Evolutionary conservation across 2,888 invertebrate species (phyloP).

Genomic region (Fragum sueziense): DNA sequence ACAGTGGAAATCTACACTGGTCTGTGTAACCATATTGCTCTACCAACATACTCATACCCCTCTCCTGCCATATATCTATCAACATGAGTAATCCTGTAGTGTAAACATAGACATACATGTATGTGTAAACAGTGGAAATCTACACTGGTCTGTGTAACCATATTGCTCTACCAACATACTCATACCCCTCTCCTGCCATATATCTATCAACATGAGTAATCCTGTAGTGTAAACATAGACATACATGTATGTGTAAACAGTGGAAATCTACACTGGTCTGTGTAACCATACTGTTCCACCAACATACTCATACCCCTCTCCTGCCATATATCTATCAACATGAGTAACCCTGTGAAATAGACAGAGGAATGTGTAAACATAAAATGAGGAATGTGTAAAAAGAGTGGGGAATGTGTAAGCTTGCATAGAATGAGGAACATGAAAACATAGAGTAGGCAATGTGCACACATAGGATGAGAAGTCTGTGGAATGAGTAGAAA

Average conservation of each 20-base stretch:
- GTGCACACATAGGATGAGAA: too few species aligned
- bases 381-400: too few species aligned
- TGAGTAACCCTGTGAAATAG: conserved; percentile 89
- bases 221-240: too few species aligned
- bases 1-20: conserved; percentile 93
- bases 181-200: conserved; percentile 93
- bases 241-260: too few species aligned
- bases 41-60: conserved; percentile 90
- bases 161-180: conserved; percentile 88
- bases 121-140: conserved; percentile 94
- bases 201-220: too few species aligned
- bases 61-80: conserved; percentile 93
- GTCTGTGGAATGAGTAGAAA: too few species aligned
- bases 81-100: too few species aligned
- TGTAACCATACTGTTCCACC: conserved; percentile 90
- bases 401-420: too few species aligned
- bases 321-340: conserved; percentile 92
- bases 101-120: too few species aligned
- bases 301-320: conserved; percentile 92
- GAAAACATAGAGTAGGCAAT: too few species aligned
- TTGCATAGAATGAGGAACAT: too few species aligned
- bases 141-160: conserved; percentile 90
- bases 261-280: conserved; percentile 91
- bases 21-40: conserved; percentile 90
- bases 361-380: too few species aligned